Conservation (phyloP, 1,140 invertebrate genomes). For the Drosophila nannoptera region DNA sequence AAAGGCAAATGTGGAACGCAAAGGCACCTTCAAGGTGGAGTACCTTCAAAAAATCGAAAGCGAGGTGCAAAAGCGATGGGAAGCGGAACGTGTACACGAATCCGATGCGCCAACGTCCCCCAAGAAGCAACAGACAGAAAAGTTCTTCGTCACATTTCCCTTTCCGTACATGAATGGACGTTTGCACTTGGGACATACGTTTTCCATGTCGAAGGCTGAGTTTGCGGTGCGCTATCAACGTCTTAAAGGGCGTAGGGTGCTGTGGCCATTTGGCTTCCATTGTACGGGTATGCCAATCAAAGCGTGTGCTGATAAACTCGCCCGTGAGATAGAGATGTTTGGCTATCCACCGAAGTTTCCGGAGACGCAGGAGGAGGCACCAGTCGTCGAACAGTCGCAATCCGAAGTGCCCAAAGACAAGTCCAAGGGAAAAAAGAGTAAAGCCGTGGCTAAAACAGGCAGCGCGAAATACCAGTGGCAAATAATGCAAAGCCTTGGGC, state of each 20-base stretch:
- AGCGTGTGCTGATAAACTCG: conserved; percentile 98
- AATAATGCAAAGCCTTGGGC: conserved; percentile 96
- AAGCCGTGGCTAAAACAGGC: conserved; percentile 96
- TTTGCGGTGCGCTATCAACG: conserved; percentile 95
- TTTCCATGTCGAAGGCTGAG: conserved; percentile 98
- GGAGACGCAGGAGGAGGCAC: conserved; percentile 80
- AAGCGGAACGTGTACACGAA: conserved; percentile 88
- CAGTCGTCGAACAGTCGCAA: conserved; percentile 80
- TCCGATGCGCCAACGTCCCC: conserved; percentile 85
- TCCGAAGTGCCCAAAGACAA: conserved; percentile 91
- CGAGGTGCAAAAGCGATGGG: conserved; percentile 91
- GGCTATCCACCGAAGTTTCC: conserved; percentile 97
- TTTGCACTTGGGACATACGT: conserved; percentile 98
- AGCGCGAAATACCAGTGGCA: conserved; percentile 98
- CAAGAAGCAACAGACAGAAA: conserved; percentile 84
- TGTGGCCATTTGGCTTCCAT: conserved; percentile 99
- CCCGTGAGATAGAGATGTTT: conserved; percentile 94
- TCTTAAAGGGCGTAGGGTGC: conserved; percentile 92
- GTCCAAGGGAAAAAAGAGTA: conserved; percentile 99
- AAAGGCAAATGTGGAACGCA: conserved; percentile 83
- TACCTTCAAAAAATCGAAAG: conserved; percentile 93
- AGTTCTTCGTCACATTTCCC: conserved; percentile 97
- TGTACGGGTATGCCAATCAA: conserved; percentile 98
- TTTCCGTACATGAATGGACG: conserved; percentile 99
- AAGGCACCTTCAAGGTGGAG: conserved; percentile 95